phyloP scores from a whole-genome alignment of 92 coral and sea anemone genomes.

The Chrysogorgia sp. region DNA sequence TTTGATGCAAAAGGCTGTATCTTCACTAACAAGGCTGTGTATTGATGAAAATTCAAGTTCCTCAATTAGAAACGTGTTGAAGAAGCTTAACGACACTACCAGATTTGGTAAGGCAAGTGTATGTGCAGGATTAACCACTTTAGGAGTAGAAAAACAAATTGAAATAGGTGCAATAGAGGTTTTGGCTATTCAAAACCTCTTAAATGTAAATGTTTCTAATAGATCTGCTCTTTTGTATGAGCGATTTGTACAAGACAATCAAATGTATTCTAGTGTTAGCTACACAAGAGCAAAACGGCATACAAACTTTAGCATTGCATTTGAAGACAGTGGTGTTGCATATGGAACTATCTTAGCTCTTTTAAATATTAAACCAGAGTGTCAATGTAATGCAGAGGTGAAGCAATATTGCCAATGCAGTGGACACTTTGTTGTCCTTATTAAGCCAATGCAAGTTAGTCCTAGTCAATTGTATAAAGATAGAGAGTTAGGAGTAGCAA shows the following conservation, averaged over 20 bases:
- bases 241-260: background rate
- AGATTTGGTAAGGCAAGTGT: background rate
- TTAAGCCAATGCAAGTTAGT: no score
- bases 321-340: background rate
- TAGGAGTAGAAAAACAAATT: background rate
- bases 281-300: no score
- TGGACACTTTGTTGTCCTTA: no score
- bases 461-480: no score
- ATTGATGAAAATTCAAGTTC: no score
- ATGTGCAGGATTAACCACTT: background rate
- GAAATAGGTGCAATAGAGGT: background rate
- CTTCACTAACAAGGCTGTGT: no score
- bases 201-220: background rate
- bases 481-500: no score
- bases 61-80: background rate
- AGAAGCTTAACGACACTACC: background rate
- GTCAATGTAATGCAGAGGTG: background rate
- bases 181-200: background rate
- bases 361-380: constrained; percentile 4
- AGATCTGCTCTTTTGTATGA: background rate
- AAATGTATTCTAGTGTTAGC: no score
- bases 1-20: no score
- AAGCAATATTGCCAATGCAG: background rate
- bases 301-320: background rate
- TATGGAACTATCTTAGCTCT: constrained; percentile 3